Base-by-base conservation (phyloP, 2,888 invertebrate species). In the Polyploca ridens region DNA sequence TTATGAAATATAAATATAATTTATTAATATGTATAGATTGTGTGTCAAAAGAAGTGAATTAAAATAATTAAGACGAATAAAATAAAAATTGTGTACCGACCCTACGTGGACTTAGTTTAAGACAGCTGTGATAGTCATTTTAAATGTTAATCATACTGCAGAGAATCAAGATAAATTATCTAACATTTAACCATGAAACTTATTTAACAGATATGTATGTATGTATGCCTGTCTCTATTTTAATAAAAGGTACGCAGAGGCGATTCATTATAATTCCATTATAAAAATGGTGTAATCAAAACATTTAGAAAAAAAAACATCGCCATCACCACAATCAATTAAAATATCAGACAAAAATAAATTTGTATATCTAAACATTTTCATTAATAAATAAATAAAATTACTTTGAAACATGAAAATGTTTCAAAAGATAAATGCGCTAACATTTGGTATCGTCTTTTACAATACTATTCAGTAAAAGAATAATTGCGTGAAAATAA, bases 181-280 rank as follows among this genome's bases (percentile, higher is more conserved):
- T 83, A 83, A 82, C 81, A 84, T 79, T 71, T 82, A 82, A 83
- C 79, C 82, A 82, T 82, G 75, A 77, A 90, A 90, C 89, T 90
- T 90, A 91, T 85, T 83, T 91, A 90, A 90, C 82, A 87, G 92
- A 93, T 93, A 93, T 93, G 92, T 90, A 87, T 89, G 83, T 90
- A 87, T 89, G 83, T 78, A 74, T 75, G 74, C 79, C 74, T 74
- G 74, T 79, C 74, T 74, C 73, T 75, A 72, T 74, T 70, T 69
- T 65, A 62, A 63, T 73, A 68, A 66, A 70, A 62, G 54, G 72
- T 75, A 75, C 77, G 67, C 74, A 66, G 66, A 78, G 81, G 75
- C 81, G 81, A 75, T 69, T 75, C 10, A 57, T 64, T 61, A 62
- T 44, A n/a, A 41, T 10, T 19, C 62, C 10, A 41, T 7, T 62